Base-by-base conservation (phyloP, 2,113 vertebrate genomes). In the Toxotes chatareus region DNA sequence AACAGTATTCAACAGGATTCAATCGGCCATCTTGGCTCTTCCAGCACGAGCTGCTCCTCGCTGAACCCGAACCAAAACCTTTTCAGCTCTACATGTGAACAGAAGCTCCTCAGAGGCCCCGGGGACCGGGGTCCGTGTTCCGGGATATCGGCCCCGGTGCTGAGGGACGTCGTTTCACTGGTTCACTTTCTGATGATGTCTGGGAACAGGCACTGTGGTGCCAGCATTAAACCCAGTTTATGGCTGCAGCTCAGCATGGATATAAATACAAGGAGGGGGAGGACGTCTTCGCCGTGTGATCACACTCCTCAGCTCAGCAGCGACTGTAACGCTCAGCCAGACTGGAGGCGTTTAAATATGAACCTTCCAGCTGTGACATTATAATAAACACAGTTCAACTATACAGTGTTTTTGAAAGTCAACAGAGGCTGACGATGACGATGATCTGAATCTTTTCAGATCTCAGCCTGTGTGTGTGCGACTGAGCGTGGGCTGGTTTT, bases 191-290 rank as follows among this genome's bases (percentile, higher is more conserved):
- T 51, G 70, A n/a, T 8, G 47, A 5, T 27, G 74, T 49, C 49
- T 51, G 73, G 51, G 23, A 59, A 32, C 47, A 3, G n/a, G 17
- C 32, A 3, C 55, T 8, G 31, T 5, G 73, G 61, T 73, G 73
- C 73, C 74, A 9, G 27, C 67, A 0, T 55, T 59, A 55, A 46
- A 55, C 21, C 56, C 23, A 38, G 34, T 70, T 73, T 40, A 70
- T 27, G 53, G 66, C 65, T 44, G 31, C 46, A 46, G 36, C 59
- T 42, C 68, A 17, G 17, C 7, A 0, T 38, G 76, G 32, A 55
- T 68, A 62, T 67, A 71, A 75, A 88, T 71, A 79, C 36, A 55
- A 49, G n/a, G 46, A 42, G 44, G 44, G 59, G 59, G 49, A 53
- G 57, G 53, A 71, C 69, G 53, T 49, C 56, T 53, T 57, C 55